Evolutionary conservation across 2,113 vertebrate species (phyloP), one percentile per base, ranked within the genome.

Genomic region (Sinocyclocheilus grahami): DNA sequence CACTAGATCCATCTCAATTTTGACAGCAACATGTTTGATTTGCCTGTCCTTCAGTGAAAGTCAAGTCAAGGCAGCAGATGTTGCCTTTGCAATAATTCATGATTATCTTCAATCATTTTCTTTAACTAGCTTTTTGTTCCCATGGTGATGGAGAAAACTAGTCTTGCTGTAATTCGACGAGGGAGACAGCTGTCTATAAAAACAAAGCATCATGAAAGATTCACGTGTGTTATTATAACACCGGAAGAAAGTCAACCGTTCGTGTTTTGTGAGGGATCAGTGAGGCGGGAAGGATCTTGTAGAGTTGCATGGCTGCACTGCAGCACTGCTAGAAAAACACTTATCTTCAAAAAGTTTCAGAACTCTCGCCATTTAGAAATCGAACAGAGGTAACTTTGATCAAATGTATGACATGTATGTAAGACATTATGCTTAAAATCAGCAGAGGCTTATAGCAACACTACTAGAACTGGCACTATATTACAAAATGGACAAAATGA

Each of bases 61-160:
- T 88, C 81, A 72, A 90, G 69, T 83, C 74, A 60, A 85, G 87
- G 84, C 86, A 83, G 85, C 92, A 91, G 90, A 89, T 90, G 90
- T 90, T 92, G 82, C 87, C 80, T 39, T 30, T 18, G 86, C 87
- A 88, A 91, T 92, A 91, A 93, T 92, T 91, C 86, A 91, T 91
- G 88, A 91, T 88, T 88, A 89, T 85, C 90, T 91, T 91, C 87
- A 90, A 90, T 91, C 89, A 87, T 84, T 83, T 88, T 85, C 87
- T 89, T 89, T 91, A 91, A 90, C 88, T 85, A 91, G 90, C 78
- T 83, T 82, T 86, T 86, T 85, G 87, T 91, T 88, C 81, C 89
- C 89, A 77, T 18, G 63, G 77, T 90, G 89, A 86, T 20, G 81
- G 86, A 90, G 85, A 89, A 75, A 85, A 80, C 84, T 87, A 83